These are phyloP conservation scores for Campopleginae sp. DNA, from an alignment of 2,888 invertebrate genomes.

Conservation along the genomic window DNA sequence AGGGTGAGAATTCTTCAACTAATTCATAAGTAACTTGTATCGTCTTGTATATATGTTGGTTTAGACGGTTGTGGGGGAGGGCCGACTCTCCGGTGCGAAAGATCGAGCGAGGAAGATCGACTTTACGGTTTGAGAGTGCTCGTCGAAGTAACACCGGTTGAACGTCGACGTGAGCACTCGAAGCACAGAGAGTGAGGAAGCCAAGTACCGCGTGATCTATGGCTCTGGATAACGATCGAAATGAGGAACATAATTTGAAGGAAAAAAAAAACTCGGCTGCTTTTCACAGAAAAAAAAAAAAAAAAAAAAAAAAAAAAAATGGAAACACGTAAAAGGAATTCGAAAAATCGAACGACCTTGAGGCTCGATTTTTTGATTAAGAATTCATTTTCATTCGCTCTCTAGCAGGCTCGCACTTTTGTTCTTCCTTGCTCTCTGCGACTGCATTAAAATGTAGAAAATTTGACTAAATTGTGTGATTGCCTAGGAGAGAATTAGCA, in stretches of 20 bases:
- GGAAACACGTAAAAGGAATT: neutral
- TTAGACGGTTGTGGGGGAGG: conserved; percentile 1
- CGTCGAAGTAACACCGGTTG: conserved; percentile 76
- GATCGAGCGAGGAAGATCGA: conserved; percentile 75
- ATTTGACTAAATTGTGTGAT: conserved; percentile 79
- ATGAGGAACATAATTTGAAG: conserved; percentile 22
- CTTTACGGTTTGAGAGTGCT: conserved; percentile 75
- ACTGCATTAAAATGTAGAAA: conserved; percentile 69
- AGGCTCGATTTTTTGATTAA: neutral
- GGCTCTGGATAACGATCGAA: conserved; percentile 30
- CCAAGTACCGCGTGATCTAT: conserved; percentile 41
- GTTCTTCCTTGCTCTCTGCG: conserved; percentile 63
- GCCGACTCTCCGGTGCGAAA: conserved; percentile 38
- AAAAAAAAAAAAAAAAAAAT: neutral
- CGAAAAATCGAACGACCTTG: conserved; percentile 8
- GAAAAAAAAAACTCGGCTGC: conserved; percentile 1
- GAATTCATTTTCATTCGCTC: conserved; percentile 4
- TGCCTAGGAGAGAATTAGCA: conserved; percentile 75
- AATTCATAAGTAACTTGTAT: conserved; percentile 58
- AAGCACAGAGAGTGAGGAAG: conserved; percentile 66
- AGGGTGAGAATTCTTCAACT: conserved; percentile 45
- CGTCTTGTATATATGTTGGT: conserved; percentile 25
- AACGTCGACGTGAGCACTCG: conserved; percentile 79
- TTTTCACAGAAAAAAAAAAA: neutral
- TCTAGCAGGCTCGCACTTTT: conserved; percentile 53